Percentiles rank a stretch among this genome's conserved stretches.
phyloP scores from a whole-genome alignment of 2,888 invertebrate species.

The Drosophila yooni region DNA sequence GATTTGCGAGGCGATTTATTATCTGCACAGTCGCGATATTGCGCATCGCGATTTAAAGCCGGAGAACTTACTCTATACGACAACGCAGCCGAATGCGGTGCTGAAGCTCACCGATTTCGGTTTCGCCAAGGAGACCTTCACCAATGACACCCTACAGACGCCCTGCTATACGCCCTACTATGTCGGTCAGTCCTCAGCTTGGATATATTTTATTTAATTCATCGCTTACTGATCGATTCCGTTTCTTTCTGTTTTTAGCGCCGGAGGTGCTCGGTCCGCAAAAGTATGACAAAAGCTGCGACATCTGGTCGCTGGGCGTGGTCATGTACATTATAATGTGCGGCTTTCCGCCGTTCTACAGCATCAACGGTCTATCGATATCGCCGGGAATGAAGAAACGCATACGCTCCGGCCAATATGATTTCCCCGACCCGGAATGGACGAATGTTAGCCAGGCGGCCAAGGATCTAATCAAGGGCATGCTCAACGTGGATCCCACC shows the following conservation, averaged over 20 bases:
- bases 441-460: constrained; percentile 96
- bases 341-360: constrained; percentile 99
- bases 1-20: constrained; percentile 97
- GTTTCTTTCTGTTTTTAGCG: constrained; percentile 61
- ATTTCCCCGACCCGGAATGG: constrained; percentile 98
- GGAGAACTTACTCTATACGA: constrained; percentile 97
- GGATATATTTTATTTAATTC: neutral
- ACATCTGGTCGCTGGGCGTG: constrained; percentile 99
- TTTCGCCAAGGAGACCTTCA: constrained; percentile 97
- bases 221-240: neutral
- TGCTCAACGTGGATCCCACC: constrained; percentile 97
- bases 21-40: constrained; percentile 96
- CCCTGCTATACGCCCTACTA: constrained; percentile 99
- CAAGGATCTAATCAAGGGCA: constrained; percentile 96
- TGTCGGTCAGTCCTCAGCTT: constrained; percentile 89
- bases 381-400: constrained; percentile 99
- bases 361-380: constrained; percentile 98
- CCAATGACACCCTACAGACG: constrained; percentile 96
- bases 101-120: constrained; percentile 99
- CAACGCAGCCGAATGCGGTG: constrained; percentile 90
- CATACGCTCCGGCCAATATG: constrained; percentile 95
- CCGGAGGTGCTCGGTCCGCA: constrained; percentile 96
- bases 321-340: constrained; percentile 99
- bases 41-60: constrained; percentile 99
- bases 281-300: constrained; percentile 99